Evolutionary conservation across 2,888 invertebrate species (phyloP).

Genomic region (Blastobasis adustella): DNA sequence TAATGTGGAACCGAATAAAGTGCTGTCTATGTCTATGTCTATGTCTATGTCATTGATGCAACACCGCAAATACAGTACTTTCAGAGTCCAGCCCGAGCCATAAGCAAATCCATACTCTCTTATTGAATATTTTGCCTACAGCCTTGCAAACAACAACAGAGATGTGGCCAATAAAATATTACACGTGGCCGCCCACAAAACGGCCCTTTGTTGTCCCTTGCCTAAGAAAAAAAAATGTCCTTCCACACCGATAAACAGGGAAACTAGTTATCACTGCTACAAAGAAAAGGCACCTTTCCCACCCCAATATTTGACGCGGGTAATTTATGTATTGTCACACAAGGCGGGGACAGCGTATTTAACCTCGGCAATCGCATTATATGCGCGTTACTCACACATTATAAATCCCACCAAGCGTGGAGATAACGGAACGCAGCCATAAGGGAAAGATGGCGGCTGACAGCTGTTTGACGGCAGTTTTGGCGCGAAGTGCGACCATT

Average conservation of each 20-base stretch:
- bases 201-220: constrained; percentile 32
- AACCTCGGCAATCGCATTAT: constrained; percentile 32
- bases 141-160: too few relatives aligned
- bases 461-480: constrained; percentile 53
- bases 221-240: constrained; percentile 35
- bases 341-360: constrained; percentile 40
- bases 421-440: constrained; percentile 55
- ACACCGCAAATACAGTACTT: too few relatives aligned
- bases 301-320: constrained; percentile 42
- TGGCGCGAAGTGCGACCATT: constrained; percentile 34
- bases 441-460: constrained; percentile 55
- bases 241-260: constrained; percentile 60
- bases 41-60: too few relatives aligned
- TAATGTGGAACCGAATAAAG: too few relatives aligned
- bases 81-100: too few relatives aligned
- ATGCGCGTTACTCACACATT: constrained; percentile 67
- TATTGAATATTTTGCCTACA: too few relatives aligned
- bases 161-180: constrained; percentile 1
- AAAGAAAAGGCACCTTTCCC: constrained; percentile 27
- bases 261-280: constrained; percentile 55
- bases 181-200: constrained; percentile 1
- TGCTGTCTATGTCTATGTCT: too few relatives aligned
- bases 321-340: constrained; percentile 70
- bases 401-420: constrained; percentile 63
- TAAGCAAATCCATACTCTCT: too few relatives aligned